Base-by-base conservation (phyloP, 2,888 invertebrate genomes). In the Hydroisotoma schaefferi region DNA sequence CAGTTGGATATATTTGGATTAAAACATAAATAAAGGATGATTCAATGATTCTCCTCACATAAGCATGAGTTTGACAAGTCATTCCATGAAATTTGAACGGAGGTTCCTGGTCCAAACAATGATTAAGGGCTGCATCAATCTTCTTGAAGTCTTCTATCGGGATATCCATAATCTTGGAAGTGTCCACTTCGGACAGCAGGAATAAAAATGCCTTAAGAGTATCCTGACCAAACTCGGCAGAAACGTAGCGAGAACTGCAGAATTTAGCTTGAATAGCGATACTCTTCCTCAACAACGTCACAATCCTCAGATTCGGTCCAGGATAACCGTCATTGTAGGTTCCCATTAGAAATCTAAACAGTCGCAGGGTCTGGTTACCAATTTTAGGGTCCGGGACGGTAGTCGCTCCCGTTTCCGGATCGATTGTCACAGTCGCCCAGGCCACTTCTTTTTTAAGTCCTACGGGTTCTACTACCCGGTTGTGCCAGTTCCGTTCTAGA, bases 161-260 rank as follows among this genome's bases (percentile, higher is more conserved):
- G 28, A 68, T 55, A 43, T 70, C 70, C 28, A 52, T 57, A 2
- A 67, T 54, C 23, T 47, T 48, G 20, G 28, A 27, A 28, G 33
- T 23, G n/a, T 44, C 37, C 2, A 56, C 6, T 33, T 70, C 67
- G 6, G 59, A n/a, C 18, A 68, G 52, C 2, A 70, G 54, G 55
- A 62, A 70, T 0, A 64, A 28, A 51, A 68, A 70, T 5, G 66
- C 63, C 12, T 38, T 46, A 8, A 55, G 23, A 20, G 67, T 51
- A 28, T 70, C 65, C 12, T 37, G 28, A 2, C 33, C 54, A 52
- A 68, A 70, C 2, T 56, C 55, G 12, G 12, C 6, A 6, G 65
- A 40, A 2, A 70, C 63, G 43, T 48, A 70, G 4, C 46, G 46
- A 12, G 43, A 44, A 1, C 22, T 33, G 22, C 65, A 65, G 23